These are phyloP conservation scores for Hipparchia sbordonii DNA, from an alignment of 2,888 invertebrate species.

Conservation along the genomic window DNA sequence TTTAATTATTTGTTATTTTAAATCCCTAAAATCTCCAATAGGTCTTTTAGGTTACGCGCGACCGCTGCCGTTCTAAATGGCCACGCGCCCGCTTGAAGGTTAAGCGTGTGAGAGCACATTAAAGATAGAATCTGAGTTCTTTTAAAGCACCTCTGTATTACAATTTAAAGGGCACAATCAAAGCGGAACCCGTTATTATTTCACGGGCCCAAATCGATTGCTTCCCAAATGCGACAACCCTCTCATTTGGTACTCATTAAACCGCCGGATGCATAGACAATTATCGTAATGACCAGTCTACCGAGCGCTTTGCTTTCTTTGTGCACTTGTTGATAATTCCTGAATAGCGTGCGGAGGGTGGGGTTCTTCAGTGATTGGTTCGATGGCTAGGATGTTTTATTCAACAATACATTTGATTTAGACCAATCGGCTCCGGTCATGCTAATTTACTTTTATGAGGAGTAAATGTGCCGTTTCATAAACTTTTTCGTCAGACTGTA, in stretches of 20 bases:
- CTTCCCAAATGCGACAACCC: constrained; percentile 57
- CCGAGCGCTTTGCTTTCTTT: constrained; percentile 59
- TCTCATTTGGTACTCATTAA: constrained; percentile 80
- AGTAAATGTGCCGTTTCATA: constrained; percentile 2
- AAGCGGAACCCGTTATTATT: constrained; percentile 71
- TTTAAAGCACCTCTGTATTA: no score
- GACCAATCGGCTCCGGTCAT: constrained; percentile 36
- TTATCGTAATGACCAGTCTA: constrained; percentile 71
- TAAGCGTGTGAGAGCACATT: no score
- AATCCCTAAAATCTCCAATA: no score
- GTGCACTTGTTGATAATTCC: constrained; percentile 37
- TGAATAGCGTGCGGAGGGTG: constrained; percentile 31
- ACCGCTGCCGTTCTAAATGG: no score
- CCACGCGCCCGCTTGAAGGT: no score
- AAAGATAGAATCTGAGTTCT: no score
- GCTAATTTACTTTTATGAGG: constrained; percentile 28
- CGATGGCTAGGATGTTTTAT: constrained; percentile 53
- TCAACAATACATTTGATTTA: constrained; percentile 50
- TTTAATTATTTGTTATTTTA: no score
- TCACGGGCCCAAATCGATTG: constrained; percentile 80
- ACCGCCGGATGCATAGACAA: constrained; percentile 71
- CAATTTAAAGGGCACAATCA: constrained; percentile 30
- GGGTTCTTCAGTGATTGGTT: constrained; percentile 42
- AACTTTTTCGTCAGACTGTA: neutral
- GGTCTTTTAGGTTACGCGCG: no score